phyloP scores from a whole-genome alignment of 1,140 invertebrate species.

The Scylla paramamosain region DNA sequence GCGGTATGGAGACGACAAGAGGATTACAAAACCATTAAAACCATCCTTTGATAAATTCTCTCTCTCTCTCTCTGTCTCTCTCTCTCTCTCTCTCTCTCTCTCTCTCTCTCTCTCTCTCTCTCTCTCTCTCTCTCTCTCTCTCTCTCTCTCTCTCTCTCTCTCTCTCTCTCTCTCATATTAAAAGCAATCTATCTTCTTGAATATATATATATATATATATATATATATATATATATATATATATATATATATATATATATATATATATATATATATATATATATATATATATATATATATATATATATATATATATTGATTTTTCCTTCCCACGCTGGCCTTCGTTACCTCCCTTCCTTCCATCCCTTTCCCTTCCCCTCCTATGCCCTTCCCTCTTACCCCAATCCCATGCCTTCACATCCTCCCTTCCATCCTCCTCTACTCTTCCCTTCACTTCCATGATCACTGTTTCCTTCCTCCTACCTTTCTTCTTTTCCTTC shows the following conservation, averaged over 20 bases:
- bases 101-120: not conserved
- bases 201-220: not conserved
- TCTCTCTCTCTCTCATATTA: too few species aligned
- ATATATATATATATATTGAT: not conserved
- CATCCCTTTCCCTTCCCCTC: not conserved
- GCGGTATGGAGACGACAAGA: not conserved
- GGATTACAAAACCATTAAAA: not conserved
- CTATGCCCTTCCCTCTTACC: too few species aligned
- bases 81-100: not conserved
- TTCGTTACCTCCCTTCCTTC: not conserved
- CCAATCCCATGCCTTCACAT: too few species aligned
- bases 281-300: not conserved
- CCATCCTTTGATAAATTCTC: not conserved
- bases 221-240: not conserved
- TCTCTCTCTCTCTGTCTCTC: not conserved
- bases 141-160: not conserved
- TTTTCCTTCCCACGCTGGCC: not conserved
- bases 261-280: not conserved
- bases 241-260: not conserved
- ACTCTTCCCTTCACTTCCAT: not conserved
- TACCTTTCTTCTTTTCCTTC: not conserved
- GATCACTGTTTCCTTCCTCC: not conserved
- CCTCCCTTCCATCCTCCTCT: not conserved
- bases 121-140: not conserved
- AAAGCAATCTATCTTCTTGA: not conserved